phyloP scores from a whole-genome alignment of 2,797 vertebrate genomes.

The Anniella stebbinsi region DNA sequence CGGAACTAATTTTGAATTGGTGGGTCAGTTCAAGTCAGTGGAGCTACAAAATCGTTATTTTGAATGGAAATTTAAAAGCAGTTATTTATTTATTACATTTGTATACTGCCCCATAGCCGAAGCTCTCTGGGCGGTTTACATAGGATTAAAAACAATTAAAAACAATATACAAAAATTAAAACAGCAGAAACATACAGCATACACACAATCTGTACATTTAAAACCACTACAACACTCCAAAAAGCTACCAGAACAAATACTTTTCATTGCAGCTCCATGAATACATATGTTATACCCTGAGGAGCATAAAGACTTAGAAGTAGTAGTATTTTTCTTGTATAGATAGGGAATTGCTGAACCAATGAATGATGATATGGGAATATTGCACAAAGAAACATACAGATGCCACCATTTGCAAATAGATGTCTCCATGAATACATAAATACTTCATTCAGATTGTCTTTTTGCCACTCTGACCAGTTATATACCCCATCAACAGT shows the following conservation, averaged over 20 bases:
- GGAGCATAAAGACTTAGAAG: neutral
- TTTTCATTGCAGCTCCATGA: neutral
- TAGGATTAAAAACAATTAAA: too few species aligned
- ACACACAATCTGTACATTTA: too few species aligned
- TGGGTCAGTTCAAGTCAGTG: neutral
- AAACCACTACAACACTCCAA: too few species aligned
- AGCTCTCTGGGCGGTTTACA: too few species aligned
- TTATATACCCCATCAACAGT: neutral
- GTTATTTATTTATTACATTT: too few species aligned
- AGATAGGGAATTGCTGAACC: neutral
- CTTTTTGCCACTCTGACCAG: neutral
- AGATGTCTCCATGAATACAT: neutral
- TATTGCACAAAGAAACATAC: neutral
- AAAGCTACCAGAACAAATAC: too few species aligned
- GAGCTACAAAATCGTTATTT: neutral
- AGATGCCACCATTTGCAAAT: neutral
- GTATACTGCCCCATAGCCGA: too few species aligned
- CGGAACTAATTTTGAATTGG: neutral
- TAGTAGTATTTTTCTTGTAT: neutral
- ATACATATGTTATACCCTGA: neutral
- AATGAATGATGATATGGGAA: neutral
- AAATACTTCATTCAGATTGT: neutral
- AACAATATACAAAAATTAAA: too few species aligned
- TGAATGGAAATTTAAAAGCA: neutral
- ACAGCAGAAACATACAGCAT: too few species aligned